A percentile compares a stretch with the other conserved stretches of the same genome.
These are phyloP conservation scores for Phenganax subtilis DNA, from an alignment of 92 coral and sea anemone genomes.

Conservation along the genomic window DNA sequence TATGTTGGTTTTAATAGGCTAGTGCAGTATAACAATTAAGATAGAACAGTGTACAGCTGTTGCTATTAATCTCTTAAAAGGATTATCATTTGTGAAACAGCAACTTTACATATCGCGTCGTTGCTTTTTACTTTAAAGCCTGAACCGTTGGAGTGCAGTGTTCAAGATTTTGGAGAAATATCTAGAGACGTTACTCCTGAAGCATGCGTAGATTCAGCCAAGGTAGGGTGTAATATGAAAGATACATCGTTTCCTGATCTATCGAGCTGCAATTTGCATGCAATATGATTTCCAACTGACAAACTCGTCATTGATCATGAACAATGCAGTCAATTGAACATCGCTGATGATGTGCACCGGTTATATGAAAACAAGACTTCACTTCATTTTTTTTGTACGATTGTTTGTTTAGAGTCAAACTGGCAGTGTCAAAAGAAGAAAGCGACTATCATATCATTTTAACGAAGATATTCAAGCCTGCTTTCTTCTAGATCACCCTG, in stretches of 20 bases:
- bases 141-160: conserved; percentile 14
- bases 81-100: too few species aligned
- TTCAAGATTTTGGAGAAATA: not conserved
- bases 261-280: too few species aligned
- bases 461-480: conserved; percentile 20
- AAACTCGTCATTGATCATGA: too few species aligned
- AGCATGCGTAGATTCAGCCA: not conserved
- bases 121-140: conserved; percentile 5
- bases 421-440: conserved; percentile 13
- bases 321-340: too few species aligned
- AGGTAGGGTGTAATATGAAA: not conserved
- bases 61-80: not conserved
- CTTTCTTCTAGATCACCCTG: conserved; percentile 8
- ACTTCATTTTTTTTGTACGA: not conserved
- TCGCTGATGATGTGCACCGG: too few species aligned
- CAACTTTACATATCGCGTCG: too few species aligned
- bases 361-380: too few species aligned
- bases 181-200: conserved; percentile 34
- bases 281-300: too few species aligned
- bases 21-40: too few species aligned
- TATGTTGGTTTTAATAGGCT: not conserved
- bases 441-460: conserved; percentile 6
- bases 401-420: conserved; percentile 7
- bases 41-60: too few species aligned
- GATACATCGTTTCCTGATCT: not conserved